Evolutionary conservation across 1,140 invertebrate species (phyloP).

Genomic region (Tachypleus tridentatus): DNA sequence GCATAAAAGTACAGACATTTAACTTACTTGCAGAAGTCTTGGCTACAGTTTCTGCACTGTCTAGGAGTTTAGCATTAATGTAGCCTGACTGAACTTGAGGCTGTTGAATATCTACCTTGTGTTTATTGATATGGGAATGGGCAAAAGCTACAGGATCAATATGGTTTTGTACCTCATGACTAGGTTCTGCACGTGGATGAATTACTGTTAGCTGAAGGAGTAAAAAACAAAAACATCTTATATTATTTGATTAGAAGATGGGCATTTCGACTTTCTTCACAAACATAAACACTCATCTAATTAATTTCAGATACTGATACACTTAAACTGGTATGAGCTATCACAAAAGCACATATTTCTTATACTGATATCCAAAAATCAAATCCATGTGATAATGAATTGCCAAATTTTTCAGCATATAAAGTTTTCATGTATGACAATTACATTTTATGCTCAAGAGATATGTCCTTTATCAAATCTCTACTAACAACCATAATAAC

Average conservation of each 20-base stretch:
- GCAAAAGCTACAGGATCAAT: conserved; percentile 29
- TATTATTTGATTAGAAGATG: background rate
- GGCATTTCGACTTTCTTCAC: background rate
- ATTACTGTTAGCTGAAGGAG: conserved; percentile 55
- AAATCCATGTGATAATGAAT: too few species aligned
- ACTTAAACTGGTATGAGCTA: too few species aligned
- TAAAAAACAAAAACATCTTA: background rate
- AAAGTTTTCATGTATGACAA: too few species aligned
- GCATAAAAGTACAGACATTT: too few species aligned
- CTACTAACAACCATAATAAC: too few species aligned
- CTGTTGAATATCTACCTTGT: conserved; percentile 46
- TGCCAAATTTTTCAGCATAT: too few species aligned
- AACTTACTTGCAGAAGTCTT: conserved; percentile 27
- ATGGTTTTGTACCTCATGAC: conserved; percentile 14
- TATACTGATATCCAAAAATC: too few species aligned
- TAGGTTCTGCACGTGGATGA: conserved; percentile 42
- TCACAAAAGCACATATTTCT: too few species aligned
- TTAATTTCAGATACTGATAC: too few species aligned
- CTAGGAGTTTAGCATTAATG: background rate
- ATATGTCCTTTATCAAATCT: too few species aligned
- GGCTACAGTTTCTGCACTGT: conserved; percentile 22
- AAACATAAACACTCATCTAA: background rate
- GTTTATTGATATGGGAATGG: conserved; percentile 48
- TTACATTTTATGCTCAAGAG: too few species aligned
- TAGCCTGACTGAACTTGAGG: conserved; percentile 22